Evolutionary conservation across 1,140 invertebrate genomes (phyloP).

Genomic region (Drosophila novamexicana): DNA sequence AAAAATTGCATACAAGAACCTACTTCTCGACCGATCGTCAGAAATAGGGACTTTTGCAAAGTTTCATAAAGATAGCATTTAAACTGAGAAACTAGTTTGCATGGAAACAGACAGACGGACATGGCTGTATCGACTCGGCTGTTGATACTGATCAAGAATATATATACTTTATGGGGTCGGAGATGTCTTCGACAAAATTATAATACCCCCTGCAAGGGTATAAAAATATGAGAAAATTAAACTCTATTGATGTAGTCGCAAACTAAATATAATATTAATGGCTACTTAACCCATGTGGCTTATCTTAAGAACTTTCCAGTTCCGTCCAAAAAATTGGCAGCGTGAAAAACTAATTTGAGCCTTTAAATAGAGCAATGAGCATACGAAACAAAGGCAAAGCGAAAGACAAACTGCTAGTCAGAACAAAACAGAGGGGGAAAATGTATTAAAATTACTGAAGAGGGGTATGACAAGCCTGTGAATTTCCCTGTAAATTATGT

Average conservation of each 20-base stretch:
- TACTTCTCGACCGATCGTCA: too few species aligned
- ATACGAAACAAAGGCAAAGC: slow-evolving; percentile 27
- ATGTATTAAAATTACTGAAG: not conserved
- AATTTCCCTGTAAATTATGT: not conserved
- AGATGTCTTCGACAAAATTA: too few species aligned
- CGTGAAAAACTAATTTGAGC: slow-evolving; percentile 76
- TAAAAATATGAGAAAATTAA: not conserved
- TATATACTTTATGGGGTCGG: too few species aligned
- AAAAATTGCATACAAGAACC: too few species aligned
- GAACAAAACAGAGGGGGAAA: slow-evolving; percentile 40
- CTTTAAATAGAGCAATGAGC: slow-evolving; percentile 72
- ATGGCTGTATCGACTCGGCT: too few species aligned
- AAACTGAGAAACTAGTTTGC: too few species aligned
- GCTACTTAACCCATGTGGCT: slow-evolving; percentile 1
- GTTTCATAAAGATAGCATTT: too few species aligned
- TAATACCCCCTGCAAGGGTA: too few species aligned
- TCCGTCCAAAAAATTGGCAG: slow-evolving; percentile 47
- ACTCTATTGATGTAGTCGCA: not conserved
- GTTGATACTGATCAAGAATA: too few species aligned
- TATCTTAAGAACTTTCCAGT: slow-evolving; percentile 7
- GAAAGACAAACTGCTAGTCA: slow-evolving; percentile 61
- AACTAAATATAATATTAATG: not conserved
- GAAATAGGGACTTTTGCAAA: too few species aligned
- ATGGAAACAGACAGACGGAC: too few species aligned
- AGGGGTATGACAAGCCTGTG: not conserved